Conservation (phyloP, 1,140 invertebrate genomes). For the Geopemphigus sp. region DNA sequence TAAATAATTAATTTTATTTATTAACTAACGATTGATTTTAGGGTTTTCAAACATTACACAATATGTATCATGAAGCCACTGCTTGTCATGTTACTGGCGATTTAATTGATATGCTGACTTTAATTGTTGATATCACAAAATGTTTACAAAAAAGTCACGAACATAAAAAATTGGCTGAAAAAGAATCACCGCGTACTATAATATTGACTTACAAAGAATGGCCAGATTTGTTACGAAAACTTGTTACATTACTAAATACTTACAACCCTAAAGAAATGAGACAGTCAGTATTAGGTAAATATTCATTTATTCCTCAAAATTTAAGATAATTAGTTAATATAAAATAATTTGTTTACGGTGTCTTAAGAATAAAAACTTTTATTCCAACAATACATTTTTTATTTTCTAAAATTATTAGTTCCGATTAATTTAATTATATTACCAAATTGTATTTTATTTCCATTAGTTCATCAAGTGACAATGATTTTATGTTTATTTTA, state of each 20-base stretch:
- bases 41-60: slow-evolving; percentile 84
- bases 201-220: slow-evolving; percentile 75
- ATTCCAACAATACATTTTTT: too few relatives aligned
- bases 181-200: slow-evolving; percentile 53
- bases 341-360: too few relatives aligned
- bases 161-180: slow-evolving; percentile 64
- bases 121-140: slow-evolving; percentile 71
- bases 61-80: slow-evolving; percentile 91
- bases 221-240: slow-evolving; percentile 76
- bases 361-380: too few relatives aligned
- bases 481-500: too few relatives aligned
- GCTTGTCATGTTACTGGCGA: slow-evolving; percentile 83
- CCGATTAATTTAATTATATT: too few relatives aligned
- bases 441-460: too few relatives aligned
- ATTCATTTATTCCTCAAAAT: not conserved
- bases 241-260: slow-evolving; percentile 84
- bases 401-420: too few relatives aligned
- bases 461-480: too few relatives aligned
- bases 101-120: slow-evolving; percentile 75
- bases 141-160: slow-evolving; percentile 67
- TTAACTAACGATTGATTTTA: slow-evolving; percentile 55
- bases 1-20: slow-evolving; percentile 7
- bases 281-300: slow-evolving; percentile 70
- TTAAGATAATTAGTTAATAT: not conserved
- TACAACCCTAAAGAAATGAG: slow-evolving; percentile 85